Percentiles rank a stretch among this genome's conserved stretches.
These are phyloP conservation scores for Oceanodroma tethys DNA, from an alignment of 2,113 vertebrate species.

Conservation along the genomic window DNA sequence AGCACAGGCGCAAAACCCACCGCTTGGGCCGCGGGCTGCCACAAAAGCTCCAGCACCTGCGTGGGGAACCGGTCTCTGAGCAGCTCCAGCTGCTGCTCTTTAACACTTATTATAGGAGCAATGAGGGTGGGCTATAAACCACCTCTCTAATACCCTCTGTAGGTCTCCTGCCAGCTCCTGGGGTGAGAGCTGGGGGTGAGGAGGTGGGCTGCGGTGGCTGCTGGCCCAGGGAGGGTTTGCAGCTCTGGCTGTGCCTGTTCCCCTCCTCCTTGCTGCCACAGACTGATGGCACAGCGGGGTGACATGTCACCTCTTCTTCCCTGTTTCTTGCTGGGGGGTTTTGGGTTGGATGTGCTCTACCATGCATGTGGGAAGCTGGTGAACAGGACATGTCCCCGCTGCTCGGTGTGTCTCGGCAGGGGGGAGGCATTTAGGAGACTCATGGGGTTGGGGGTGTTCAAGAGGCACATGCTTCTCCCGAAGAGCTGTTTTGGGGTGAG, in stretches of 20 bases:
- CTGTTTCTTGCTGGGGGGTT: neutral
- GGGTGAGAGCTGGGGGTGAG: neutral
- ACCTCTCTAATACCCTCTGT: neutral
- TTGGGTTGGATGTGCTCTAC: neutral
- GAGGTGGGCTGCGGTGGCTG: neutral
- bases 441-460: neutral
- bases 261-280: neutral
- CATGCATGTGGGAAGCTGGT: accelerated
- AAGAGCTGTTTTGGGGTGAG: neutral
- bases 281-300: neutral
- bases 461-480: neutral
- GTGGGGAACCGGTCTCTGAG: neutral
- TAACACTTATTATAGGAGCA: neutral
- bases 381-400: neutral
- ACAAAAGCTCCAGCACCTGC: neutral
- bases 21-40: accelerated
- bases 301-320: neutral
- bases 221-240: neutral
- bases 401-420: accelerated
- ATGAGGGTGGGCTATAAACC: neutral
- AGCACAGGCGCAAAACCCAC: neutral
- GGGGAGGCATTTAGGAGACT: neutral
- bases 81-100: neutral
- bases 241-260: neutral
- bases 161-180: neutral